Conservation (phyloP, 2,888 invertebrate genomes). For the Scaptomyza reducta region DNA sequence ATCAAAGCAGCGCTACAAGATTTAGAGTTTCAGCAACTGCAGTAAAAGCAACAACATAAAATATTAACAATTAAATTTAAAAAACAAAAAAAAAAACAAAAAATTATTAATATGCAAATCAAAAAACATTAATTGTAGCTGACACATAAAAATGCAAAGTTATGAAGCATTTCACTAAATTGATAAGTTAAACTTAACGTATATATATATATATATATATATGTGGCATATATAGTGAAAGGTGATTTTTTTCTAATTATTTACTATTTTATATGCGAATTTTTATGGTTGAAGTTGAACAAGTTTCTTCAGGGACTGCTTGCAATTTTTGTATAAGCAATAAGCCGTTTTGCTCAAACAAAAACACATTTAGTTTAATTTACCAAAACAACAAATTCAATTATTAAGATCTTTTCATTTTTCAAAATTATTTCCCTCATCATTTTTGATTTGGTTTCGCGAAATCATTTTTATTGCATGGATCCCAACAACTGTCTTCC, state of each 20-base stretch:
- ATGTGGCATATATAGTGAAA: constrained; percentile 38
- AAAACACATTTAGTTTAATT: constrained; percentile 11
- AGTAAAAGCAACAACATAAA: constrained; percentile 44
- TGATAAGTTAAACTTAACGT: constrained; percentile 42
- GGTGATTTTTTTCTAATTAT: constrained; percentile 61
- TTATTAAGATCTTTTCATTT: not conserved
- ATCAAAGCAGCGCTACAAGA: constrained; percentile 68
- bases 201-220: not conserved
- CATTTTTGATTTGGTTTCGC: constrained; percentile 4
- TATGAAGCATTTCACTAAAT: constrained; percentile 62
- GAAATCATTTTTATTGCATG: constrained; percentile 56
- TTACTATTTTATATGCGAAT: constrained; percentile 68
- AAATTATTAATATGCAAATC: constrained; percentile 49
- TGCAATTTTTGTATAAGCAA: constrained; percentile 76
- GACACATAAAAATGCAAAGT: constrained; percentile 62
- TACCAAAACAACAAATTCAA: not conserved
- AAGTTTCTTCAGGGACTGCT: constrained; percentile 77
- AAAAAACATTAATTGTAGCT: constrained; percentile 59
- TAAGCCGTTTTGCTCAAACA: constrained; percentile 73
- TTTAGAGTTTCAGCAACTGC: constrained; percentile 77
- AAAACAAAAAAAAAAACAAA: constrained; percentile 3
- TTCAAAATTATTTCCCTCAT: not conserved
- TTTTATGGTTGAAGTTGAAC: constrained; percentile 66
- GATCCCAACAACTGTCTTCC: constrained; percentile 78
- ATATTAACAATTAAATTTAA: constrained; percentile 51